Percentiles rank a stretch among this genome's conserved stretches.
phyloP scores from a whole-genome alignment of 2,113 vertebrate species.

The Condylura cristata region DNA sequence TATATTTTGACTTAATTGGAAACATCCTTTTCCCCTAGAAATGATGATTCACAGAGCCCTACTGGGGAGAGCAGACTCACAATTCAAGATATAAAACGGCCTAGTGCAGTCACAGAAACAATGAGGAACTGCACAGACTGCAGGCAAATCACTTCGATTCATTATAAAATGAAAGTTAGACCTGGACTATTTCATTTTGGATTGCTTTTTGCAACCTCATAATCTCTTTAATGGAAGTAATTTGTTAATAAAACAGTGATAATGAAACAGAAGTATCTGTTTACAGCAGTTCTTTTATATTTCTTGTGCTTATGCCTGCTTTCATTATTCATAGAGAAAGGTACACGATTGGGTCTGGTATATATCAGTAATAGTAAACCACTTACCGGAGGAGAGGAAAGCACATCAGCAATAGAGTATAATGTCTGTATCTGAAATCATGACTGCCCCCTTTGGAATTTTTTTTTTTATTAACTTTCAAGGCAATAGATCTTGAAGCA shows the following conservation, averaged over 20 bases:
- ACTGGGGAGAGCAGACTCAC: neutral
- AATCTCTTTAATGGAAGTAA: slow-evolving; percentile 63
- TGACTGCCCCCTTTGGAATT: slow-evolving; percentile 34
- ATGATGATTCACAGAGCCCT: neutral
- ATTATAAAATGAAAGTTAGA: slow-evolving; percentile 1
- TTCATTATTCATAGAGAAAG: slow-evolving; percentile 48
- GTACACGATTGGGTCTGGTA: slow-evolving; percentile 34
- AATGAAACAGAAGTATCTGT: slow-evolving; percentile 67
- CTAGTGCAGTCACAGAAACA: neutral
- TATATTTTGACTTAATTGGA: slow-evolving; percentile 54
- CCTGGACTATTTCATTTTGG: slow-evolving; percentile 62
- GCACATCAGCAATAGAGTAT: neutral
- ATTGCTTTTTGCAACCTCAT: slow-evolving; percentile 66
- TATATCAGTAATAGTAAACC: slow-evolving; percentile 15
- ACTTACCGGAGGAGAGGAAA: slow-evolving; percentile 11
- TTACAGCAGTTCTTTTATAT: neutral
- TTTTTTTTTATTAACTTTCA: slow-evolving; percentile 53
- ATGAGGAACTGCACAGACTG: neutral
- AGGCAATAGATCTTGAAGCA: slow-evolving; percentile 49
- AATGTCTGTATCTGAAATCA: slow-evolving; percentile 35
- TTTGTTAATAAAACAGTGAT: slow-evolving; percentile 71
- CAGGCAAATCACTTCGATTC: neutral
- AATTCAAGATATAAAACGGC: slow-evolving; percentile 37
- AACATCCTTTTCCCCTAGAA: slow-evolving; percentile 5
- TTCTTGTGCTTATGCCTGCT: slow-evolving; percentile 13